Conservation (phyloP, 2,888 invertebrate genomes). For the Cataglyphis cursor region DNA sequence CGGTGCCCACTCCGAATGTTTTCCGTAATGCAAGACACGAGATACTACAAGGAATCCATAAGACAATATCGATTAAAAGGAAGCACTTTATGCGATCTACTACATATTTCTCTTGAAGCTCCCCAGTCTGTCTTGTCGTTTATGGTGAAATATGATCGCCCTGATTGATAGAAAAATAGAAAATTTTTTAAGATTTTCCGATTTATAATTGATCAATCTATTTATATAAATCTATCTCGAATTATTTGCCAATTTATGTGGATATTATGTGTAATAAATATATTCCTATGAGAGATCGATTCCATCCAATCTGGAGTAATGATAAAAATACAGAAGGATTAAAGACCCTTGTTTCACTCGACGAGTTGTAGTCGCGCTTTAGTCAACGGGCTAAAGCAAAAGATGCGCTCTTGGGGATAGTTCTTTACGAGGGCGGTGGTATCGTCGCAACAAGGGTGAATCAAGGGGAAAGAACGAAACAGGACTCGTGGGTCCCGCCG, state of each 20-base stretch:
- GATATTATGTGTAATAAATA: not conserved
- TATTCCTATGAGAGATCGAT: constrained; percentile 14
- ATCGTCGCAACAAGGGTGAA: constrained; percentile 54
- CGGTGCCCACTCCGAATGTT: constrained; percentile 26
- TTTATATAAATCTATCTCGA: not conserved
- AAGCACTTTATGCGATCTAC: constrained; percentile 49
- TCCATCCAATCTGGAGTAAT: constrained; percentile 57
- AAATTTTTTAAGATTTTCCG: not conserved
- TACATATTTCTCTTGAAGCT: not conserved
- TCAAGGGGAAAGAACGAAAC: constrained; percentile 69
- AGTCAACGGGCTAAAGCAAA: not conserved
- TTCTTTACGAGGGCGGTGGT: constrained; percentile 61
- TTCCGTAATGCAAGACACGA: constrained; percentile 44
- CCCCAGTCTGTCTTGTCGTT: not conserved
- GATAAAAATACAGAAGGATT: constrained; percentile 57
- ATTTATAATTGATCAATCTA: not conserved
- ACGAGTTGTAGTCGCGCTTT: constrained; percentile 33
- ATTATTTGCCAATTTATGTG: constrained; percentile 23
- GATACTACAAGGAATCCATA: constrained; percentile 29
- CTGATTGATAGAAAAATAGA: not conserved
- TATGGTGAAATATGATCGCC: not conserved
- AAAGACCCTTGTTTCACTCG: constrained; percentile 62
- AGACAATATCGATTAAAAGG: constrained; percentile 56
- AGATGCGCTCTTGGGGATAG: constrained; percentile 51
- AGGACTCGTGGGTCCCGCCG: constrained; percentile 59